Evolutionary conservation across 2,888 invertebrate species (phyloP).

Genomic region (Heliconius charithonia): DNA sequence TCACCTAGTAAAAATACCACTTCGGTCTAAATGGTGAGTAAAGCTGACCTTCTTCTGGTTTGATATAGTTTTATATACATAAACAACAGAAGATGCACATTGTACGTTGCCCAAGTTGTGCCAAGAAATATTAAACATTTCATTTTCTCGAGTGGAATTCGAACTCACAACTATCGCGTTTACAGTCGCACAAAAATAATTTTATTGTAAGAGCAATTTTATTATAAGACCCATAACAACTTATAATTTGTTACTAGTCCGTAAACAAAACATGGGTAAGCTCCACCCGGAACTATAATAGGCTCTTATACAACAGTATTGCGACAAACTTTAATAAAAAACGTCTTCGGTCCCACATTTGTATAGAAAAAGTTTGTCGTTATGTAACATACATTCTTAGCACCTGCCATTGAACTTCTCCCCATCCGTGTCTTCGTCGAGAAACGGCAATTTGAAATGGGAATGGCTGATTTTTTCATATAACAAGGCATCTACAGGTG

Average conservation of each 20-base stretch:
- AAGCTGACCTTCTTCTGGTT: no score
- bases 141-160: no score
- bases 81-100: no score
- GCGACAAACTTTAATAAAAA: slow-evolving; percentile 26
- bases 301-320: slow-evolving; percentile 16
- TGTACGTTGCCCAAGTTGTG: no score
- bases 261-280: slow-evolving; percentile 1
- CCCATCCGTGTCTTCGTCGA: slow-evolving; percentile 49
- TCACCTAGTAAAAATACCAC: no score
- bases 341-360: slow-evolving; percentile 15
- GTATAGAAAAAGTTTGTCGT: slow-evolving; percentile 38
- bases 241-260: not conserved
- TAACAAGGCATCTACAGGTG: slow-evolving; percentile 57
- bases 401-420: slow-evolving; percentile 56
- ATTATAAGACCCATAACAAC: no score
- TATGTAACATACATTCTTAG: slow-evolving; percentile 42
- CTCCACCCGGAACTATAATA: slow-evolving; percentile 9
- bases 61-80: no score
- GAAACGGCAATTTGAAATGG: slow-evolving; percentile 63
- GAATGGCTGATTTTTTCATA: slow-evolving; percentile 66
- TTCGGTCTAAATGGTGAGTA: no score
- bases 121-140: no score
- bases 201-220: no score
- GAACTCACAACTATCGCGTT: no score
- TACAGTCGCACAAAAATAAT: no score